Conservation (phyloP, 2,113 vertebrate genomes). For the Mesoclemmys tuberculata region DNA sequence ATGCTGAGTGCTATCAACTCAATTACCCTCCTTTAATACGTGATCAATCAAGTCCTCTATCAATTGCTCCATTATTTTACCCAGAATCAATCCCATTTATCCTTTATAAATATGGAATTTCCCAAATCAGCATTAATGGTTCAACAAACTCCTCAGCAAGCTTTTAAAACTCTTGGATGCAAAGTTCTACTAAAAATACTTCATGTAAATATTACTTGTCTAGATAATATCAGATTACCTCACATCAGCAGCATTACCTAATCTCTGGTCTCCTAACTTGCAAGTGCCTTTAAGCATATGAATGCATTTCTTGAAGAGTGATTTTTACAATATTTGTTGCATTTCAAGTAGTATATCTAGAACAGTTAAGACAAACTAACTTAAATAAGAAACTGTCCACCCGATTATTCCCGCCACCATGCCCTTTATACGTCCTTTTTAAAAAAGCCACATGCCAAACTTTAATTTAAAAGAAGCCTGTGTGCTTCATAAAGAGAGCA, state of each 20-base stretch:
- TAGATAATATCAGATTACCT: background rate
- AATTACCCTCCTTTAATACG: background rate
- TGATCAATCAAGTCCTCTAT: background rate
- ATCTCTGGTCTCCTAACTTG: background rate
- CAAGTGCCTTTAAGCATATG: background rate
- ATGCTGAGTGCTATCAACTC: background rate
- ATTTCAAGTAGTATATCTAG: background rate
- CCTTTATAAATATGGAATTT: background rate
- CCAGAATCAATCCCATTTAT: background rate
- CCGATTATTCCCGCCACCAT: background rate
- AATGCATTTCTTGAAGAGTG: background rate
- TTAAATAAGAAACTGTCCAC: background rate
- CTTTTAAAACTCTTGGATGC: background rate
- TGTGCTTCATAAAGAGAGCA: background rate
- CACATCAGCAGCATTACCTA: background rate
- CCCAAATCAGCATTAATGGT: background rate
- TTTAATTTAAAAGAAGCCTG: slow-evolving; percentile 13
- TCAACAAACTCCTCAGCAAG: background rate
- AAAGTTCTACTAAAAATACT: background rate
- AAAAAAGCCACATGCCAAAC: background rate
- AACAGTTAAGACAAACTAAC: background rate
- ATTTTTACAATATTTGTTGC: background rate
- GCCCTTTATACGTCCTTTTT: background rate
- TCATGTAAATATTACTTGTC: background rate
- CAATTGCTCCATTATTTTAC: background rate